Base-by-base conservation (phyloP, 2,113 vertebrate species). In the Rhabdornis inornatus region DNA sequence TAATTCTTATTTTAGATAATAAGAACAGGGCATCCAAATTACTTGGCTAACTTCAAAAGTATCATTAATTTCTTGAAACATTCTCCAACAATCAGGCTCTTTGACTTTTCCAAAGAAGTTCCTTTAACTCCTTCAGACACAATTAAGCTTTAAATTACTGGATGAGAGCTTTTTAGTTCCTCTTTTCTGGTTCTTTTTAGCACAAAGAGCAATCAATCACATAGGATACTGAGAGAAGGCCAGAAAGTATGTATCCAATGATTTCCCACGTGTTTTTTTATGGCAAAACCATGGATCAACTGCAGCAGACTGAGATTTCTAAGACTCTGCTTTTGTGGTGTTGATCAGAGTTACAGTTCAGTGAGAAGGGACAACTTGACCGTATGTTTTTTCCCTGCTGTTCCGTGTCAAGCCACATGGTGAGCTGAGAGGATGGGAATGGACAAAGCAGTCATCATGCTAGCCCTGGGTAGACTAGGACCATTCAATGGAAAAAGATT, bases 1-100 rank as follows among this genome's bases (percentile, higher is more conserved):
- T 88, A 78, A 77, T 87, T 87, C 24, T 84, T 75, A 78, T 84
- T 85, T 70, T 31, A 85, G 28, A 23, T 57, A 27, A 66, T 60
- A 50, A 57, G 30, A 92, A 56, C 4, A 60, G 49, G 42, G 25
- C 15, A 66, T 91, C 30, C 71, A 90, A 85, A 90, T 53, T 94
- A 10, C 35, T 78, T 91, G 84, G 33, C 35, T 96, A 92, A 83
- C 71, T 83, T 91, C 60, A 83, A 93, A 95, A 94, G 80, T 77
- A 21, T 80, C 25, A 49, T 56, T 78, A 6, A 50, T 83, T 83
- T 25, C 63, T 75, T 53, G 37, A 85, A 57, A 28, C 27, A 74
- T 70, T 89, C 70, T 94, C 33, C 65, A 95, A 65, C 55, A 87
- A 76, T 55, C 61, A 69, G 42, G 20, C 4, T 49, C 19, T 76